These are phyloP conservation scores for Sula dactylatra DNA, from an alignment of 2,113 vertebrate species.

Conservation along the genomic window DNA sequence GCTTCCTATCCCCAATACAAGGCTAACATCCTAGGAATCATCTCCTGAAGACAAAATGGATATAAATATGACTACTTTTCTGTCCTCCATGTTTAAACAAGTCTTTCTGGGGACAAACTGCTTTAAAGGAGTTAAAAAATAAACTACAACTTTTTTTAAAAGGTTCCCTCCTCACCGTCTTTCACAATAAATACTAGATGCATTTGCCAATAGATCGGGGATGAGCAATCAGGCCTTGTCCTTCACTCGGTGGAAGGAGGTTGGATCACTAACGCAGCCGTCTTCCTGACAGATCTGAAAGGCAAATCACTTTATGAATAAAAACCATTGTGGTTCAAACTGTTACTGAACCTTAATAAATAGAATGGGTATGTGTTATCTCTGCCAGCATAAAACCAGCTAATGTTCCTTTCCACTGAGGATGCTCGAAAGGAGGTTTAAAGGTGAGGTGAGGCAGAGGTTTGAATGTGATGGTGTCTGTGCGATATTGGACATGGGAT, in stretches of 20 bases:
- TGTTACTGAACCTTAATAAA: background rate
- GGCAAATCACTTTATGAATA: slow-evolving; percentile 1
- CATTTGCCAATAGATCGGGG: background rate
- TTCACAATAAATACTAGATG: background rate
- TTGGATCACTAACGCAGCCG: background rate
- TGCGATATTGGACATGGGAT: accelerated
- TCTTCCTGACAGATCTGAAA: slow-evolving; percentile 6
- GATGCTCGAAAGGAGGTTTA: background rate
- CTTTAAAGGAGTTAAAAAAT: background rate
- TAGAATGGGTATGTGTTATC: background rate
- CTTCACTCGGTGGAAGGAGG: background rate
- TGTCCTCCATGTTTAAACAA: background rate
- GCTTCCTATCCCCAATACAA: background rate
- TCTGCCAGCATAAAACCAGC: background rate
- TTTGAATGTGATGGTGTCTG: background rate
- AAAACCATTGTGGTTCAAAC: background rate
- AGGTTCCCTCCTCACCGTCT: background rate
- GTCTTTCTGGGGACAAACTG: background rate
- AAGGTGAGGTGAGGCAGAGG: background rate
- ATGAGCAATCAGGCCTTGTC: background rate
- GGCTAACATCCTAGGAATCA: background rate
- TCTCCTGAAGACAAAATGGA: background rate
- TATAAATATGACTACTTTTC: background rate
- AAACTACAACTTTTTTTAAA: background rate
- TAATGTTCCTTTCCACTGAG: background rate